Conservation (phyloP, 1,140 invertebrate genomes). For the Alviniconcha marisindica region DNA sequence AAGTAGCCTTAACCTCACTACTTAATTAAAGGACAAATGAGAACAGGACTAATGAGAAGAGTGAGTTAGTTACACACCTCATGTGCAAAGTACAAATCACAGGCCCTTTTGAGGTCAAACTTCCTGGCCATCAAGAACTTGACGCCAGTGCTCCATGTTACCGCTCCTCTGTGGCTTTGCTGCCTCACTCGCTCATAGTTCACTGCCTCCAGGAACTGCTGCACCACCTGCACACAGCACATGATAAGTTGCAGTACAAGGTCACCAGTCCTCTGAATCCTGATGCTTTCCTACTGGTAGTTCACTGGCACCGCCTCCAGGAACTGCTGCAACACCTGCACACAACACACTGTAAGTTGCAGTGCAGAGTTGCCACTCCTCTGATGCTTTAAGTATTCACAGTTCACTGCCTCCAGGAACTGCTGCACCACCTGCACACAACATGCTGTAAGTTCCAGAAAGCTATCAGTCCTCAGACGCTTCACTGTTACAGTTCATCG, state of each 20-base stretch:
- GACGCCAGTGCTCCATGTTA: constrained; percentile 81
- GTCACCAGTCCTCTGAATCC: no score
- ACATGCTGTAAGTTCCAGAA: not conserved
- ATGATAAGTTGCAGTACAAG: no score
- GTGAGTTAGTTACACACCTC: constrained; percentile 83
- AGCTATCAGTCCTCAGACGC: no score
- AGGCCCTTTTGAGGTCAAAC: constrained; percentile 92
- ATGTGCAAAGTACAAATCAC: constrained; percentile 93
- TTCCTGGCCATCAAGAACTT: constrained; percentile 97
- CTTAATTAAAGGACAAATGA: no score
- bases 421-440: constrained; percentile 64
- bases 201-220: constrained; percentile 68
- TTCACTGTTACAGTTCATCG: no score
- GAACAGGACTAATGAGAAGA: no score
- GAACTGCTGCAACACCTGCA: no score
- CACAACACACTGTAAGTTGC: no score
- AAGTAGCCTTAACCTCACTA: not conserved
- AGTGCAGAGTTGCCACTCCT: constrained; percentile 60
- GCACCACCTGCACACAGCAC: constrained; percentile 60
- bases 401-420: constrained; percentile 69
- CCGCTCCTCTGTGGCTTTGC: constrained; percentile 51
- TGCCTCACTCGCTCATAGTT: constrained; percentile 55
- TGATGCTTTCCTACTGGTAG: no score
- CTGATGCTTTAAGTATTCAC: constrained; percentile 46
- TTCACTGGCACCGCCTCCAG: no score